Evolutionary conservation across 2,113 vertebrate species (phyloP).

Genomic region (Pungitius pungitius): DNA sequence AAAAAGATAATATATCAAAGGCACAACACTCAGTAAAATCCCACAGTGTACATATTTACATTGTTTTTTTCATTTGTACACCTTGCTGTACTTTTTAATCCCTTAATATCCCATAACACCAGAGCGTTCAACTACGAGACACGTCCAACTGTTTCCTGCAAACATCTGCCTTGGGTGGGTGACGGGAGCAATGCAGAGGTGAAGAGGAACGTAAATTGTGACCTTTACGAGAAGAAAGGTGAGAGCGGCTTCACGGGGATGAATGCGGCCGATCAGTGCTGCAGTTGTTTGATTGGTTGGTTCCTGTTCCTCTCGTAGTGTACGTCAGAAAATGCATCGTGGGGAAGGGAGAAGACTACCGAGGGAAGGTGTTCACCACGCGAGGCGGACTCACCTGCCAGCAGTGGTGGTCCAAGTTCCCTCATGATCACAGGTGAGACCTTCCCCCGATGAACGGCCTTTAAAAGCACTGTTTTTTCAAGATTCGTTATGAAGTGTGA

Average conservation of each 20-base stretch:
- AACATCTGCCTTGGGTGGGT: slow-evolving; percentile 89
- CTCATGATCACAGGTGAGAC: slow-evolving; percentile 91
- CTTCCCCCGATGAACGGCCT: background rate
- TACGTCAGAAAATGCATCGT: slow-evolving; percentile 90
- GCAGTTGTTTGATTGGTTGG: background rate
- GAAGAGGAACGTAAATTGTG: slow-evolving; percentile 88
- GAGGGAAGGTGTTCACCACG: slow-evolving; percentile 84
- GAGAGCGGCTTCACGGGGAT: slow-evolving; percentile 27
- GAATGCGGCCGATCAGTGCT: background rate
- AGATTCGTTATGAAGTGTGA: background rate
- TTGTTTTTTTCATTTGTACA: background rate
- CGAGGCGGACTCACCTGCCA: slow-evolving; percentile 86
- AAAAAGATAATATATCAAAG: background rate
- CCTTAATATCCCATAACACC: background rate
- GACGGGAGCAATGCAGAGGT: slow-evolving; percentile 80
- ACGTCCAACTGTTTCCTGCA: slow-evolving; percentile 84
- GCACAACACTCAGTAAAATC: background rate
- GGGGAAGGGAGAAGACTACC: slow-evolving; percentile 85
- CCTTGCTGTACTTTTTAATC: background rate
- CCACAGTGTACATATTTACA: background rate
- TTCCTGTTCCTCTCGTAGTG: slow-evolving; percentile 70
- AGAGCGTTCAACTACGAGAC: slow-evolving; percentile 92
- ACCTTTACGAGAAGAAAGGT: slow-evolving; percentile 98
- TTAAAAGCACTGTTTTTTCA: background rate
- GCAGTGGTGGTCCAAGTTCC: slow-evolving; percentile 89